Conservation (phyloP, 92 coral and sea anemone species). For the Porites divaricata region DNA sequence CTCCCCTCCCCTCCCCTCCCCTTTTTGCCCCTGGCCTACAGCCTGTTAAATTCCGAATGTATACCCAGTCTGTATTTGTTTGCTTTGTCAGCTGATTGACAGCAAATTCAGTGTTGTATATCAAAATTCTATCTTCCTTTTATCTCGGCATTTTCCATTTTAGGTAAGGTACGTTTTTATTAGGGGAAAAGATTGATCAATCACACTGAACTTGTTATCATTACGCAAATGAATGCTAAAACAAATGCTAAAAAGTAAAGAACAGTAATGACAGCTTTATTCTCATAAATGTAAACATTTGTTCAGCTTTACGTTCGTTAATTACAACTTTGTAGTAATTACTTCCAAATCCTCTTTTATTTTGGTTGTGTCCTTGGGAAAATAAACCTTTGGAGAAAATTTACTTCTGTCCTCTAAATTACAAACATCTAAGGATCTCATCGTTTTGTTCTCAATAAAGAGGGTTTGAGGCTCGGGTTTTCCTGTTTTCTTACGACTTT, state of each 20-base stretch:
- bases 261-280: neutral
- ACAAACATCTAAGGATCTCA: neutral
- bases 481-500: neutral
- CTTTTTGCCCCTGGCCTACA: no score
- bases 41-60: no score
- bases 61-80: no score
- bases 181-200: no score
- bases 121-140: no score
- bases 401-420: neutral
- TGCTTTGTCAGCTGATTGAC: no score
- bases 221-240: neutral
- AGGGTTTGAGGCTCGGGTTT: neutral
- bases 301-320: neutral
- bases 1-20: no score
- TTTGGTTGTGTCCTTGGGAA: neutral
- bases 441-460: neutral
- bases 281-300: neutral
- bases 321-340: conserved; percentile 15
- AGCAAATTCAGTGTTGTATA: no score
- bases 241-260: neutral
- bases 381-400: neutral
- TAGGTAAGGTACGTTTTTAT: no score
- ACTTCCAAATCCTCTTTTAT: neutral
- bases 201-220: neutral
- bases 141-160: no score